Base-by-base conservation (phyloP, 2,888 invertebrate species). In the Ryuthela nishihirai region DNA sequence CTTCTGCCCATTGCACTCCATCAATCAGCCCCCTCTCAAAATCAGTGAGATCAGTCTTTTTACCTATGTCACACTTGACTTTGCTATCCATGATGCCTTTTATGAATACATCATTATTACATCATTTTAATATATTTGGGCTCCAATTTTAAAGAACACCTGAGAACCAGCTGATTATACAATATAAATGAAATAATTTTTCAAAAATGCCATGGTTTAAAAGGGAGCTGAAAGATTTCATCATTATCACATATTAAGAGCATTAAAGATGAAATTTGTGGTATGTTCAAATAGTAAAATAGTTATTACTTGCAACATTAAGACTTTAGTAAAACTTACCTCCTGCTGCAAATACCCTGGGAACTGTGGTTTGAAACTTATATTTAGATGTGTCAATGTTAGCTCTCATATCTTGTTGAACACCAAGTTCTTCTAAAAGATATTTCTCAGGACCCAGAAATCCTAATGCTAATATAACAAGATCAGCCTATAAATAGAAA, bases 401-500 rank as follows among this genome's bases (percentile, higher is more conserved):
- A 69, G 94, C 91, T 62, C 98, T 83, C 0, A 87, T 84, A 76
- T 99, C 97, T 70, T 91, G 77, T 34, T 88, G 85, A 35, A 95
- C 76, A 40, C 80, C 80, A 49, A 82, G 67, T 73, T 97, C 89
- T 67, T 84, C 83, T 43, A 93, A 85, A 49, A 98, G 84, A 60
- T 86, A 84, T 71, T 89, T 81, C 78, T 97, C 95, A 0, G 97
- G 97, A 0, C 97, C 97, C 62, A 95, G 78, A 81, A 99, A 99
- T 69, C 99, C 99, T 97, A 99, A 97, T 4, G 99, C 99, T 42
- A 99, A 80, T 61, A 99, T 80, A 50, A 97, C 90, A 64, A 99
- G 79, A 73, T 99, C 93, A 47, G 91, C 79, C 77, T 80, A 67
- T 20, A 62, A 56, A n/a, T n/a, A 41, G n/a, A 5, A 25, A n/a